Conservation (phyloP, 2,113 vertebrate genomes). For the Piaya cayana region DNA sequence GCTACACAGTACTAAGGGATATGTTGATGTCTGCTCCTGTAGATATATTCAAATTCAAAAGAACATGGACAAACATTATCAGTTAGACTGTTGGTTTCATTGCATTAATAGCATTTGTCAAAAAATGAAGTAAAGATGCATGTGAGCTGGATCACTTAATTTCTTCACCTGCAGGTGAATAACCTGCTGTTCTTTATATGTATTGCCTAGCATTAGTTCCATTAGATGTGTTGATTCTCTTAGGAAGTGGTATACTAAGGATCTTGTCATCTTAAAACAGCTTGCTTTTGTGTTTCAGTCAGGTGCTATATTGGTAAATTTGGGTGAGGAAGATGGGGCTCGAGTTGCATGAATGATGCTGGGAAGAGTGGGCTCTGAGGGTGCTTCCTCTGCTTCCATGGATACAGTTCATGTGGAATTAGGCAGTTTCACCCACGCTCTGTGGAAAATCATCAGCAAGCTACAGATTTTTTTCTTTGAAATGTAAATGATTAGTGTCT, state of each 20-base stretch:
- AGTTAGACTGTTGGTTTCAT: neutral
- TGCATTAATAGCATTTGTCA: neutral
- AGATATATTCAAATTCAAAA: neutral
- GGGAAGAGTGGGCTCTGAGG: neutral
- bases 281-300: neutral
- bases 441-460: neutral
- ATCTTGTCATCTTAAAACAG: neutral
- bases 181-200: neutral
- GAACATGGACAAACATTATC: neutral
- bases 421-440: neutral
- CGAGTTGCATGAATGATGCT: fast-evolving
- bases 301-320: neutral
- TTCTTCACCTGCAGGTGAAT: neutral
- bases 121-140: neutral
- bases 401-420: neutral
- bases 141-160: neutral
- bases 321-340: neutral
- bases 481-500: conserved; percentile 33
- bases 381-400: neutral
- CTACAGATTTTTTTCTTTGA: conserved; percentile 15
- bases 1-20: neutral
- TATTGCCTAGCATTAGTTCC: neutral
- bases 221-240: neutral
- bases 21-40: neutral
- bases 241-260: neutral